phyloP scores from a whole-genome alignment of 2,113 vertebrate genomes.

The Argyrosomus japonicus region DNA sequence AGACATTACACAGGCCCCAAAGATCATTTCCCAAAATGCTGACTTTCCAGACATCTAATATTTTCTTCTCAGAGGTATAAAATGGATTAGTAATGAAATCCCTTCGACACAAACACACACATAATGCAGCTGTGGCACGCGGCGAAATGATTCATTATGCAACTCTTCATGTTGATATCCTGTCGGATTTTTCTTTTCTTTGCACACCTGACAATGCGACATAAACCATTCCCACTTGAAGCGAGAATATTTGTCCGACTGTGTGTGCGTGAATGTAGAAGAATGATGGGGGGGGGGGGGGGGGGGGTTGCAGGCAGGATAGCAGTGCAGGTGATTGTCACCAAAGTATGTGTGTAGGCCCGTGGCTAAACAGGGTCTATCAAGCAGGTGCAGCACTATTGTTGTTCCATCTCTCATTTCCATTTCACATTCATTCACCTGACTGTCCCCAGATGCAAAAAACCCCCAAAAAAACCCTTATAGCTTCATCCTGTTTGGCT shows the following conservation, averaged over 20 bases:
- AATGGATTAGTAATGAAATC: slow-evolving; percentile 50
- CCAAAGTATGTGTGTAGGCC: slow-evolving; percentile 43
- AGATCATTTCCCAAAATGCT: neutral
- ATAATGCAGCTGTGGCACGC: slow-evolving; percentile 6
- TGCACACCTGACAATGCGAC: slow-evolving; percentile 30
- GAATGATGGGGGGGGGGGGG: neutral
- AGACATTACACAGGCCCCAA: neutral
- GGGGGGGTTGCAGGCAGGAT: neutral
- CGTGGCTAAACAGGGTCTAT: slow-evolving; percentile 62
- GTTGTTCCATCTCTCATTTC: slow-evolving; percentile 68
- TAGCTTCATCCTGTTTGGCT: slow-evolving; percentile 48
- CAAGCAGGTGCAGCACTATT: slow-evolving; percentile 49
- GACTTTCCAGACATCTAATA: slow-evolving; percentile 13
- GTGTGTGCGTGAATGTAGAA: neutral
- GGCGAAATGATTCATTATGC: slow-evolving; percentile 36
- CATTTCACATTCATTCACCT: slow-evolving; percentile 53
- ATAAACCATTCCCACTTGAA: slow-evolving; percentile 12
- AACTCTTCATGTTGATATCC: slow-evolving; percentile 31
- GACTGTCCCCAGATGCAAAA: slow-evolving; percentile 31
- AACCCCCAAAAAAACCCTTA: slow-evolving; percentile 26
- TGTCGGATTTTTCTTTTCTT: slow-evolving; percentile 39
- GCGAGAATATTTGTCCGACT: slow-evolving; percentile 10
- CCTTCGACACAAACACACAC: neutral
- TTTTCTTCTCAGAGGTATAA: slow-evolving; percentile 21
- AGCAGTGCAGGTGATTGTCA: slow-evolving; percentile 51